Conservation (phyloP, 2,113 vertebrate species). For the Odontophorus gujanensis region DNA sequence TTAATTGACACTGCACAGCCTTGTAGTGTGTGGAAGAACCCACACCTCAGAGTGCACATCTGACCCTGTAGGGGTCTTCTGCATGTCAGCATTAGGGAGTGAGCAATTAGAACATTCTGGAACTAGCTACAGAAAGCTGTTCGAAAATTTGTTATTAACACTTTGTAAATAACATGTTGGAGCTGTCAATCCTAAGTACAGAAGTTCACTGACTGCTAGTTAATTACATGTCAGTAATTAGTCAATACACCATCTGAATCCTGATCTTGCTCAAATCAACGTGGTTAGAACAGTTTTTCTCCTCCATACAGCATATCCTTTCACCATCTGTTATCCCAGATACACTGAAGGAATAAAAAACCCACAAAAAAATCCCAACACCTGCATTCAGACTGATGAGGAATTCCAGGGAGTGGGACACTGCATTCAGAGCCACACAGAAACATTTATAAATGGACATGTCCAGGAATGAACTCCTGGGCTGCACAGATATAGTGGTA, state of each 20-base stretch:
- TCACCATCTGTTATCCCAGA: neutral
- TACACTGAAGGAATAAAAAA: neutral
- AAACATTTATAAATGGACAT: neutral
- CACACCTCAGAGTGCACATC: fast-evolving
- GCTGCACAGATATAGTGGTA: neutral
- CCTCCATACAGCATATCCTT: neutral
- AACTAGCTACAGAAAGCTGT: neutral
- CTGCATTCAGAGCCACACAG: neutral
- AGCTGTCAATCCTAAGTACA: neutral
- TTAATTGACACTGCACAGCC: neutral
- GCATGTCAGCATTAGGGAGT: neutral
- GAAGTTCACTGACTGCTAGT: neutral
- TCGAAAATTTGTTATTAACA: neutral
- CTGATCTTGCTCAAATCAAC: neutral
- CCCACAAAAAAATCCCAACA: neutral
- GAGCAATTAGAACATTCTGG: neutral
- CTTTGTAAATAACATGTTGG: neutral
- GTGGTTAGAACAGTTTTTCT: neutral
- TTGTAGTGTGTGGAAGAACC: too few species aligned
- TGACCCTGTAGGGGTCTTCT: neutral
- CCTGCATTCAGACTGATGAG: neutral
- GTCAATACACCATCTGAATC: neutral
- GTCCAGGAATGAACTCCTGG: neutral
- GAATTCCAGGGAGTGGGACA: fast-evolving
- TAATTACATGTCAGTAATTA: neutral